These are phyloP conservation scores for Otocyon megalotis DNA, from an alignment of 2,113 vertebrate species.

Conservation along the genomic window DNA sequence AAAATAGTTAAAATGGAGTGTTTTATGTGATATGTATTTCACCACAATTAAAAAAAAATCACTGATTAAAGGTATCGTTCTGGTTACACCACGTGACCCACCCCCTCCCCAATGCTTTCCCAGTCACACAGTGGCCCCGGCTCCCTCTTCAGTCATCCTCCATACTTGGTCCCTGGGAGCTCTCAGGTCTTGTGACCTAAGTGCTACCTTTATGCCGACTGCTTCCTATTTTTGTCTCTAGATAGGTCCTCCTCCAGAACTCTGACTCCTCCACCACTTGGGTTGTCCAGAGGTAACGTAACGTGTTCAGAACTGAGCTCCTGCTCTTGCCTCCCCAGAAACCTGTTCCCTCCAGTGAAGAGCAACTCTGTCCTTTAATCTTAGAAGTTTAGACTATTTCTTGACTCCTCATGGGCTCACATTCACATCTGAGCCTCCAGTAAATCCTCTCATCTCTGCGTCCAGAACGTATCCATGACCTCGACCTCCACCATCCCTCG, in stretches of 20 bases:
- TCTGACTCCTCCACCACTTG: rapidly evolving
- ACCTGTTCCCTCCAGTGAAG: too few relatives aligned
- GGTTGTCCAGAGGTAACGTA: background rate
- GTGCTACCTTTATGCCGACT: rapidly evolving
- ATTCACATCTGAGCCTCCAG: background rate
- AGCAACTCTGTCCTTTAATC: background rate
- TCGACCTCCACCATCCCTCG: background rate
- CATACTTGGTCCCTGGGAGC: rapidly evolving
- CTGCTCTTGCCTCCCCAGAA: background rate
- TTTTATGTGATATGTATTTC: background rate
- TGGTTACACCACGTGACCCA: too few relatives aligned
- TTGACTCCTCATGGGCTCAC: background rate
- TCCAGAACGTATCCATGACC: background rate
- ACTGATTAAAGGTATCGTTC: background rate
- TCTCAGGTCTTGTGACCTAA: too few relatives aligned
- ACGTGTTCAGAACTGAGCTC: background rate
- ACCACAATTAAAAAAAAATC: background rate
- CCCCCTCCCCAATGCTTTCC: background rate
- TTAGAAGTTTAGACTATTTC: background rate
- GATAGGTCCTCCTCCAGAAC: background rate
- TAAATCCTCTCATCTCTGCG: background rate
- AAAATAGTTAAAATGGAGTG: background rate
- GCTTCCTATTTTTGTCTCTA: background rate
- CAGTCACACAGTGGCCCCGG: background rate
- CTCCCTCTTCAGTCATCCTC: background rate